phyloP scores from a whole-genome alignment of 2,113 vertebrate genomes.

The Seriola aureovittata region DNA sequence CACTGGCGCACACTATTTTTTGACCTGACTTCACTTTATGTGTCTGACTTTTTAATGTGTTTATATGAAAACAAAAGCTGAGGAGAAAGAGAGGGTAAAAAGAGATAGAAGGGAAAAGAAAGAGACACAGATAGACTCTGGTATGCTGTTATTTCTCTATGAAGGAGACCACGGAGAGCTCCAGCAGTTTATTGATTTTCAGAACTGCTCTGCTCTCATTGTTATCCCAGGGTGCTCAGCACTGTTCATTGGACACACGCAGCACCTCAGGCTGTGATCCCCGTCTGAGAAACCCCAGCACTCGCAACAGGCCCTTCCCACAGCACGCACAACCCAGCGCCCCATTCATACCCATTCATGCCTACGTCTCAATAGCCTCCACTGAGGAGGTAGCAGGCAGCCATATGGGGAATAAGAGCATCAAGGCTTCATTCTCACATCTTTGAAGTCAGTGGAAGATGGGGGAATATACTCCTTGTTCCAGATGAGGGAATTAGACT shows the following conservation, averaged over 20 bases:
- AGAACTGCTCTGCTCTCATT: conserved; percentile 70
- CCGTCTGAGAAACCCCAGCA: conserved; percentile 64
- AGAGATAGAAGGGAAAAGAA: conserved; percentile 29
- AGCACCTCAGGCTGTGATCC: conserved; percentile 77
- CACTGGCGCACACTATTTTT: not conserved
- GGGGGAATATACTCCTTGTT: conserved; percentile 33
- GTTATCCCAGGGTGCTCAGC: conserved; percentile 75
- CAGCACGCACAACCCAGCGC: conserved; percentile 45
- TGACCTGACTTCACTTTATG: conserved; percentile 12
- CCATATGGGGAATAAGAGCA: conserved; percentile 47
- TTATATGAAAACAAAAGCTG: conserved; percentile 26
- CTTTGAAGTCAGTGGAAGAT: conserved; percentile 46
- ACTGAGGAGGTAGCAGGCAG: conserved; percentile 39
- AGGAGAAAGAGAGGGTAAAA: conserved; percentile 31
- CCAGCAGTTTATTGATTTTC: conserved; percentile 82
- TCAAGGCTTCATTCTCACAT: conserved; percentile 39
- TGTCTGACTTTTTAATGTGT: not conserved
- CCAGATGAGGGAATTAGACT: conserved; percentile 42
- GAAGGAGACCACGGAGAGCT: conserved; percentile 69
- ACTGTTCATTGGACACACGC: conserved; percentile 72
- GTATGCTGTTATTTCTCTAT: conserved; percentile 73
- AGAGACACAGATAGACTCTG: conserved; percentile 60
- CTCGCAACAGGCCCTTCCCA: conserved; percentile 67
- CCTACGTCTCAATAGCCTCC: conserved; percentile 54
- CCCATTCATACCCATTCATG: conserved; percentile 63